Conservation (phyloP, 2,797 vertebrate genomes). For the Ibycter americanus region DNA sequence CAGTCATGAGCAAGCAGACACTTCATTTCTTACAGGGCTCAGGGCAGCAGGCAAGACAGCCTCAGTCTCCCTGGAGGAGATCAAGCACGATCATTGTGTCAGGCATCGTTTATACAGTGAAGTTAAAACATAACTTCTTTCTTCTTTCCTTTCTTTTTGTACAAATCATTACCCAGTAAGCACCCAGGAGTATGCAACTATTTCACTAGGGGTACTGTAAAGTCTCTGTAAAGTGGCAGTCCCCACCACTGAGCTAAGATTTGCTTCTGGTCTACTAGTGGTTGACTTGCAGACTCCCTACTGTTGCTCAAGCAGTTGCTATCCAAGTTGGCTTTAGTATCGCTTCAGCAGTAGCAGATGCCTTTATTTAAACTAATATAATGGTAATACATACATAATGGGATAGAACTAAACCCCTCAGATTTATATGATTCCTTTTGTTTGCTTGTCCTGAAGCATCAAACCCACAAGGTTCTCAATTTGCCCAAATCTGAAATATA, state of each 20-base stretch:
- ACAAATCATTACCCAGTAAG: not conserved
- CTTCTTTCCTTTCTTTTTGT: not conserved
- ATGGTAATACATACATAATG: not conserved
- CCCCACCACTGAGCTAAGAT: not conserved
- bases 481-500: not conserved
- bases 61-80: not conserved
- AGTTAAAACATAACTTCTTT: not conserved
- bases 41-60: not conserved
- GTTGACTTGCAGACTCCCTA: not conserved
- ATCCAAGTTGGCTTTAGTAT: not conserved
- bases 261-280: not conserved
- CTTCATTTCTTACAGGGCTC: not conserved
- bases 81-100: not conserved
- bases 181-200: not conserved
- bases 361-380: not conserved
- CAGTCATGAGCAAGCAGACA: not conserved
- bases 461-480: not conserved
- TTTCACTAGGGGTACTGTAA: not conserved
- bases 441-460: slow-evolving; percentile 9
- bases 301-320: not conserved
- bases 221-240: not conserved
- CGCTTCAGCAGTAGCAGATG: not conserved
- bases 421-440: not conserved
- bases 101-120: not conserved
- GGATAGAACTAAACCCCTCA: not conserved